Evolutionary conservation across 2,888 invertebrate species (phyloP), one percentile per base, ranked within the genome.

Genomic region (Philaethria dido): DNA sequence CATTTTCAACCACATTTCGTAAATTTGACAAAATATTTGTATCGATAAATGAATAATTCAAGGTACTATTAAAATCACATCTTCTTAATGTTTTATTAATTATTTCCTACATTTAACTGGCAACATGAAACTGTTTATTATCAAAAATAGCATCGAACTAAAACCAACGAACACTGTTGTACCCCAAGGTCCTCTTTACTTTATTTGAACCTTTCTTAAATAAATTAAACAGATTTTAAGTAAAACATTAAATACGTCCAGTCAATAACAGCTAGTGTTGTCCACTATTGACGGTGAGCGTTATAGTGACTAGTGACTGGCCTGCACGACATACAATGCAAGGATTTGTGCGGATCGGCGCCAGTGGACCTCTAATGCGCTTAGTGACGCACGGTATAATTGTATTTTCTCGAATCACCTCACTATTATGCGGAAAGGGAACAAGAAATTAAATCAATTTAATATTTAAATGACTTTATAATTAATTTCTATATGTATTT

Each of bases 1-100:
- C 55, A 77, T 74, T 74, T 79, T 81, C 36, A 78, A 75, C 81
- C 82, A 84, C 87, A 87, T 87, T 72, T 76, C 77, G 16, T 44
- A 29, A 45, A 68, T 36, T 63, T 52, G 61, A 60, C 54, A 69
- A 69, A 59, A 60, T 54, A 62, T 72, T 50, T 0, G 39, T 13
- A 36, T 52, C 39, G 48, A 62, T 33, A 18, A 64, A 64, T 11
- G 33, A 44, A 18, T 20, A 59, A 62, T 62, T 42, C 9, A 33
- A 48, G 18, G 14, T 44, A 22, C 29, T 45, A 66, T 68, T 69
- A 57, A 57, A 62, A 62, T 62, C n/a, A 42, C 54, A 64, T 66
- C 61, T 44, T 42, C 29, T 22, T 47, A 65, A 67, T 22, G 45
- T 52, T 50, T 44, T 20, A 64, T 39, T 16, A 62, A 69, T 64